Base-by-base conservation (phyloP, 1,140 invertebrate species). In the Trichomalopsis sarcophagae region DNA sequence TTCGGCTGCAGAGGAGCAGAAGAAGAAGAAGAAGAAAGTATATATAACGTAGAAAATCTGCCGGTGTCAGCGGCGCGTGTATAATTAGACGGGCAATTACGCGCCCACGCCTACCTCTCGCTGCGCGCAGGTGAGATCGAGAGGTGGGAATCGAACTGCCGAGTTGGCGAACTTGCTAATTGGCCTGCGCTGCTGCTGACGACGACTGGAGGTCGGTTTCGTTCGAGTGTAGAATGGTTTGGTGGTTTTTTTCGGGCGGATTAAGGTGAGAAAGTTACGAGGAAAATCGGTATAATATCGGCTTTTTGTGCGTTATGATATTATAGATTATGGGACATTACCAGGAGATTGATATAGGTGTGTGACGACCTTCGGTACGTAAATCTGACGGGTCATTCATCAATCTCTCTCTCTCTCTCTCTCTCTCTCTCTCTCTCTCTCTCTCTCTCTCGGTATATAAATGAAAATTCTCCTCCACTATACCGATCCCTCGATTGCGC, bases 71-170 rank as follows among this genome's bases (percentile, higher is more conserved):
- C 50, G 50, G 50, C 17, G 13, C 55, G 55, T 62, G 55, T 62
- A 62, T 62, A 62, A 62, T 62, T 62, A 62, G 55, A 62, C 55
- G 55, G 17, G 55, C 55, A 62, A 62, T 62, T 62, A 62, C 55
- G 55, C 55, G 55, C 55, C 55, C 55, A 62, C 55, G 55, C 21
- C 55, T 62, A 55, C n/a, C 21, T 62, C 55, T 62, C 17, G 6
- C 2, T 36, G 33, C 33, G 33, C 21, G 55, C 55, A 62, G 55
- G 55, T 62, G 55, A 62, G 21, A 62, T 62, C 55, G 21, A 62
- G 5, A 62, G 17, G 17, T 62, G 17, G 55, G 50, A 55, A 55
- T 55, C 50, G 50, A 55, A 17, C 50, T n/a, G 55, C 4, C 14
- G 21, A 62, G 21, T 17, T n/a, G 55, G 55, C 21, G 21, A 62